Evolutionary conservation across 1,140 invertebrate species (phyloP), one percentile per base, ranked within the genome.

Genomic region (Physella acuta): DNA sequence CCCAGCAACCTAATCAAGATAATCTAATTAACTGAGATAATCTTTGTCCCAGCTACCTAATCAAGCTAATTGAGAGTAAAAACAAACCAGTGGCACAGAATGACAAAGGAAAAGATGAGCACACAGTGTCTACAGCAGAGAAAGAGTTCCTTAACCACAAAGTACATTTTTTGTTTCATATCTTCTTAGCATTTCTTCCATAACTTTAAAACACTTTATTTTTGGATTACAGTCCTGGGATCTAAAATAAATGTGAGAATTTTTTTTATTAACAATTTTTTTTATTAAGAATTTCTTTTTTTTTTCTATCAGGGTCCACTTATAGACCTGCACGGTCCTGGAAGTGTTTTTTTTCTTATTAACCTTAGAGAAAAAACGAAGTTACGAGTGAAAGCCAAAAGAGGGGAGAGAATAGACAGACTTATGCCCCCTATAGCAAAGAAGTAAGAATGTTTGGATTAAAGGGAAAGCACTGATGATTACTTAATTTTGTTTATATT

Each of bases 291-390:
- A 30, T 31, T 3, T 16, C 11, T 60, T 60, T 51, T 49, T 8
- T 33, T 16, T 33, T n/a, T n/a, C 24, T 36, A 5, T 20, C 65
- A 65, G 37, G 82, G 82, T 5, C 78, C 81, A 2, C 64, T 83
- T 17, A 73, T 81, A 20, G 81, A 83, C 62, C 76, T 78, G 1
- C 72, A 80, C 37, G 82, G 80, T 16, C 81, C 81, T 2, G 82
- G 81, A 0, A 82, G 81, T 70, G 81, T 83, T 17, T 83, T 82
- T 68, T 77, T 79, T 56, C 72, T 80, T 65, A 83, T 82, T 30
- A 73, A 78, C 0, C 55, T 75, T 24, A 68, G 80, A 51, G 75
- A 78, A 51, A 74, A 73, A 66, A 73, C 73, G 0, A 73, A 61
- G 37, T 28, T 34, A 36, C 33, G 56, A 36, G 24, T 44, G 2